Evolutionary conservation across 2,888 invertebrate species (phyloP), one percentile per base, ranked within the genome.

Genomic region (Cabera pusaria): DNA sequence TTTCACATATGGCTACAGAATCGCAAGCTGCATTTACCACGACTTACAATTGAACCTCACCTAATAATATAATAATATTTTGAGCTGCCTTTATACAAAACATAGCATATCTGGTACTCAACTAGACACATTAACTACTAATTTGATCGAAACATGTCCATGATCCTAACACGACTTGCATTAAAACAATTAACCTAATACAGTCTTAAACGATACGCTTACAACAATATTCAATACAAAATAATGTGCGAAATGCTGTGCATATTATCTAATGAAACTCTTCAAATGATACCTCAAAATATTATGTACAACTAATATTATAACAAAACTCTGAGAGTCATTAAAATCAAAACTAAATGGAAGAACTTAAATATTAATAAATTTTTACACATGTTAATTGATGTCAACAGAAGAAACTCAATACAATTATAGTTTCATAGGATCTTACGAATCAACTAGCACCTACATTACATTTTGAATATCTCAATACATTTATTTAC

Each of bases 381-480:
- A 43, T 45, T 47, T 48, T 40, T 36, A n/a, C n/a, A 52, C 39
- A 43, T 24, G 18, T 26, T 38, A 8, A 29, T 40, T 32, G 44
- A 47, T 38, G 44, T 47, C 27, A 32, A 1, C 16, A 16, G 7
- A 31, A 6, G 18, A 27, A 32, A 35, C 14, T 46, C 39, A 49
- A 46, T 53, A 52, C 53, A 29, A 59, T 55, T 64, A 60, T 58
- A 65, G 23, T 23, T 18, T 17, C 68, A 69, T 68, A 76, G 70
- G 68, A 78, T 57, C 55, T 76, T 69, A 64, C 64, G 57, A 69
- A 61, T 62, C 52, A 73, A 60, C 69, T 81, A 83, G 83, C 83
- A 84, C 83, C 83, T 82, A 79, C 59, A 27, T 25, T 19, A 20
- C 17, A 45, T 37, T 29, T 37, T 23, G 22, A 38, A 43, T 33